phyloP scores from a whole-genome alignment of 2,888 invertebrate species.

The Ophraella communa region DNA sequence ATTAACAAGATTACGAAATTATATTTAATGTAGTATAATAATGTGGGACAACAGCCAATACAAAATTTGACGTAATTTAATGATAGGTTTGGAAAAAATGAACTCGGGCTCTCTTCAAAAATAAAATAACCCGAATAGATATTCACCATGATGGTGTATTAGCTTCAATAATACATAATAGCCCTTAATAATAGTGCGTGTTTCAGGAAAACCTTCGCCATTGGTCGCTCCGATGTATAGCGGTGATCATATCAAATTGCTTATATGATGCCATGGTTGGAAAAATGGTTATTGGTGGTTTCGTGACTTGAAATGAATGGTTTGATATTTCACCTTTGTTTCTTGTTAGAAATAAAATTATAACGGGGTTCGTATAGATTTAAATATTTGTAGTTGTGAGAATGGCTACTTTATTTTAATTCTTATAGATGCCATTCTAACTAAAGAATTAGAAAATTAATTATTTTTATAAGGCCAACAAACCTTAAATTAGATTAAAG shows the following conservation, averaged over 20 bases:
- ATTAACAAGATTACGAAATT: slow-evolving; percentile 28
- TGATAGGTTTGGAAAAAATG: slow-evolving; percentile 51
- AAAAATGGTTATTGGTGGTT: slow-evolving; percentile 61
- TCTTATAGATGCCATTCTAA: no score
- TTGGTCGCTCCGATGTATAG: slow-evolving; percentile 49
- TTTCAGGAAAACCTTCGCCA: slow-evolving; percentile 51
- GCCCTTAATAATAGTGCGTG: slow-evolving; percentile 61
- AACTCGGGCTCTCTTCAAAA: slow-evolving; percentile 48
- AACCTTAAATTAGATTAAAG: no score
- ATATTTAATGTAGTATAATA: slow-evolving; percentile 25
- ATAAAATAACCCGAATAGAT: slow-evolving; percentile 51
- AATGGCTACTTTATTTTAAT: not conserved
- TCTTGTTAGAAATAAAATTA: not conserved
- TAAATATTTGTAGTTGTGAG: not conserved
- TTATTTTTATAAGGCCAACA: no score
- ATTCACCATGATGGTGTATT: slow-evolving; percentile 56
- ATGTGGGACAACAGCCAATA: slow-evolving; percentile 33
- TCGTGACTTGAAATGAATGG: slow-evolving; percentile 56
- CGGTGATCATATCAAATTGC: slow-evolving; percentile 60
- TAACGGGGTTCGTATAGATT: not conserved
- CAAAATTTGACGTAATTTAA: slow-evolving; percentile 56
- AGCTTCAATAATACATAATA: slow-evolving; percentile 61
- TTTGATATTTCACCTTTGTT: slow-evolving; percentile 41
- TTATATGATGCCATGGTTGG: slow-evolving; percentile 55
- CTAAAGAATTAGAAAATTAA: no score